Evolutionary conservation across 2,888 invertebrate genomes (phyloP).

Genomic region (Ecliptopera silaceata): DNA sequence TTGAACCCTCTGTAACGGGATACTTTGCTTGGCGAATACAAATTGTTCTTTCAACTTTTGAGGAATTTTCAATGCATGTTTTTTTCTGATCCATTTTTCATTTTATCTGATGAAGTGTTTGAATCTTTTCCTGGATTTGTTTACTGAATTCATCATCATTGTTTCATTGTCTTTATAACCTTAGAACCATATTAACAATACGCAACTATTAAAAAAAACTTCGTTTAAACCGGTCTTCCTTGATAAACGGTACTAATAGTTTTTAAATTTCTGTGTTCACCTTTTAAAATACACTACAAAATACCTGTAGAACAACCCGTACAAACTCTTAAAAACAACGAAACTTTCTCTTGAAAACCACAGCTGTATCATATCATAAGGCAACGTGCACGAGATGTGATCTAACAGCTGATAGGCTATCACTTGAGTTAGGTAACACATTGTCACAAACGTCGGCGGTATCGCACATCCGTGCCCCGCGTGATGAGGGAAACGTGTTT

Average conservation of each 20-base stretch:
- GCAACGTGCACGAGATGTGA: slow-evolving; percentile 36
- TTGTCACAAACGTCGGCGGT: slow-evolving; percentile 52
- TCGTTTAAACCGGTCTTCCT: too few relatives aligned
- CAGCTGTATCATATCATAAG: background rate
- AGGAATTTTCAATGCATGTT: background rate
- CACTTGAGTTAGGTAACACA: slow-evolving; percentile 60
- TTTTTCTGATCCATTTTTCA: slow-evolving; percentile 5
- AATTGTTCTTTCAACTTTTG: slow-evolving; percentile 9
- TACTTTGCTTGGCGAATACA: slow-evolving; percentile 12
- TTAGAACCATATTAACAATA: too few relatives aligned
- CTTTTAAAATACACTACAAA: too few relatives aligned
- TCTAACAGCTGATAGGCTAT: slow-evolving; percentile 39
- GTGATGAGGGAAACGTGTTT: slow-evolving; percentile 59
- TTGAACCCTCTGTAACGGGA: slow-evolving; percentile 14
- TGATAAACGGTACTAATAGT: too few relatives aligned
- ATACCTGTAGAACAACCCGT: too few relatives aligned
- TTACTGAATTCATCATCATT: background rate
- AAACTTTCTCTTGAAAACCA: slow-evolving; percentile 4
- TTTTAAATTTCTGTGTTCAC: too few relatives aligned
- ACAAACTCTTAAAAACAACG: background rate
- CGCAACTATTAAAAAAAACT: too few relatives aligned
- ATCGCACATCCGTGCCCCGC: slow-evolving; percentile 45
- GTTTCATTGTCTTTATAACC: background rate
- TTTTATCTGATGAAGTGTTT: background rate
- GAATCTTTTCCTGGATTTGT: too few relatives aligned